These are phyloP conservation scores for Podilymbus podiceps DNA, from an alignment of 2,113 vertebrate genomes.

Conservation along the genomic window DNA sequence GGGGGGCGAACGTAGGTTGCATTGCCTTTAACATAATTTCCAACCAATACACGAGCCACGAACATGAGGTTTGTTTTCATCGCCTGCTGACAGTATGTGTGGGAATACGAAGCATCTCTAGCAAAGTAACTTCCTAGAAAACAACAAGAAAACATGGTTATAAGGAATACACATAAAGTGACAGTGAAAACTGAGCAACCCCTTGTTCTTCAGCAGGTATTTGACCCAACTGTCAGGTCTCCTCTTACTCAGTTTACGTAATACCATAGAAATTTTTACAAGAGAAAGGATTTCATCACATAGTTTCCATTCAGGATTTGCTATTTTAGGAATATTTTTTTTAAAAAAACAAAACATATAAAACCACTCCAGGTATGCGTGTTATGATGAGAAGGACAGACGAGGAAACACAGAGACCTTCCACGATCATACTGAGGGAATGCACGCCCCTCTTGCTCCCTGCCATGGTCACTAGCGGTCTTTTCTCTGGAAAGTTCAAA, in stretches of 20 bases:
- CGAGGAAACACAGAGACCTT: neutral
- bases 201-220: neutral
- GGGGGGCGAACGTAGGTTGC: conserved; percentile 63
- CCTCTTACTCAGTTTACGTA: neutral
- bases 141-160: neutral
- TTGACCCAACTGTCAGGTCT: neutral
- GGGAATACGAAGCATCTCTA: conserved; percentile 78
- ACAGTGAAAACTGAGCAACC: neutral
- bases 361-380: neutral
- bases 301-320: neutral
- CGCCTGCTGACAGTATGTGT: conserved; percentile 18
- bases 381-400: neutral
- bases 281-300: neutral
- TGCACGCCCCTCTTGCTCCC: neutral
- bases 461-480: neutral
- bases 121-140: conserved; percentile 85
- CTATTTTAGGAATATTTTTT: neutral
- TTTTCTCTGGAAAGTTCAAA: neutral
- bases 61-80: conserved; percentile 69
- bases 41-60: conserved; percentile 77
- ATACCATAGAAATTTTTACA: neutral
- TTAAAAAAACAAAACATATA: neutral
- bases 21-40: conserved; percentile 57
- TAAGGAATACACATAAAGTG: neutral
- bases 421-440: neutral